phyloP scores from a whole-genome alignment of 2,888 invertebrate species.

The Meteorus cinctellus region DNA sequence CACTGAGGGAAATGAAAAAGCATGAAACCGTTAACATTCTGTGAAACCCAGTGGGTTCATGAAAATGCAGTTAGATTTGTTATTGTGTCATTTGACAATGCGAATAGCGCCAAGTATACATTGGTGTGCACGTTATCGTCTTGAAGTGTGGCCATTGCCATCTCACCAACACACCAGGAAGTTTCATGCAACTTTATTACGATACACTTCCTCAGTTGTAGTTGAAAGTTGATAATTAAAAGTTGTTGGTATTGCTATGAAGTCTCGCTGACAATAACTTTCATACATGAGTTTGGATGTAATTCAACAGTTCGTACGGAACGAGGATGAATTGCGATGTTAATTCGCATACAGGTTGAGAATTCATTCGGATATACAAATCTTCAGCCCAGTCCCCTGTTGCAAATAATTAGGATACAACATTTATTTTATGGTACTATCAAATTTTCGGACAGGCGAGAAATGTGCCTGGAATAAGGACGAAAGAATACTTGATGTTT shows the following conservation, averaged over 20 bases:
- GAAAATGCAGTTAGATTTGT: constrained; percentile 35
- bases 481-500: too few relatives aligned
- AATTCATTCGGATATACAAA: too few relatives aligned
- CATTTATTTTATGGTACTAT: too few relatives aligned
- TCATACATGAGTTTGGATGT: neutral
- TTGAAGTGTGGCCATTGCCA: constrained; percentile 58
- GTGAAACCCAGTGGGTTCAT: constrained; percentile 26
- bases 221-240: constrained; percentile 21
- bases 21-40: too few relatives aligned
- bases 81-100: constrained; percentile 46
- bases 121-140: constrained; percentile 52
- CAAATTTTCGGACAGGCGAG: too few relatives aligned
- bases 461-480: too few relatives aligned
- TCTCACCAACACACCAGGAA: constrained; percentile 39
- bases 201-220: neutral
- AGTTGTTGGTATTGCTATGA: neutral
- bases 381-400: too few relatives aligned
- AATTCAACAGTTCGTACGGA: too few relatives aligned
- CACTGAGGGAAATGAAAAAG: too few relatives aligned
- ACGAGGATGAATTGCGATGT: too few relatives aligned
- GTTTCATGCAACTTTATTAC: neutral
- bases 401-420: too few relatives aligned
- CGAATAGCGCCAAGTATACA: constrained; percentile 39
- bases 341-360: too few relatives aligned
- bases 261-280: neutral